Evolutionary conservation across 2,113 vertebrate genomes (phyloP), one percentile per base, ranked within the genome.

Genomic region (Otis tarda): DNA sequence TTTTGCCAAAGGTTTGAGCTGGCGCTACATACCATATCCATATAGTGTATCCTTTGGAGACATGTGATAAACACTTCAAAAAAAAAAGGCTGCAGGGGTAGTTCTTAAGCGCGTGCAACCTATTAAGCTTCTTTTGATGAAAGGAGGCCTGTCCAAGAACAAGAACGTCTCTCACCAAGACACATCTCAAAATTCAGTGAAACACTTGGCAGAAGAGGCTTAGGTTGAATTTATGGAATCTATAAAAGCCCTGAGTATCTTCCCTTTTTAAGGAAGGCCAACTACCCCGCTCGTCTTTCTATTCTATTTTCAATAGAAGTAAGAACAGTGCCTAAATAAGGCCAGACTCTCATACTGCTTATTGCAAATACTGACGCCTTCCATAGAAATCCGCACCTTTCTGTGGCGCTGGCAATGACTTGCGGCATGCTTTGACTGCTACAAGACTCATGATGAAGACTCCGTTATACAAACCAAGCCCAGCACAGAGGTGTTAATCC

Each of bases 71-170:
- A 8, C 47, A 27, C 84, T 60, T 73, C 61, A 39, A 39, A 39
- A 39, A 41, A 14, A 20, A 31, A 50, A 5, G 39, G 83, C 84
- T 50, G 28, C 33, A 24, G 57, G 68, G 69, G 63, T 25, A 64
- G 20, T 35, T 80, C 84, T 28, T 7, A 77, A 78, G 70, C 64
- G 7, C 9, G 31, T 45, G 49, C 65, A 59, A 80, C 59, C 79
- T 23, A 11, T 73, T 78, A 39, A 65, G 39, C 13, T 45, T 10
- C 82, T 31, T 2, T 7, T 5, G 31, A 89, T 91, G 30, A 94
- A 92, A 95, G 82, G 71, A 85, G 10, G 80, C 63, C 92, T 95
- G 94, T 87, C 33, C 83, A 13, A 5, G 88, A 96, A 95, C 94
- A 96, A 94, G 76, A 79, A 27, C 1, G 0, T 7, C 87, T 96